Evolutionary conservation across 1,140 invertebrate genomes (phyloP).

Genomic region (Ceratosolen fusciceps): DNA sequence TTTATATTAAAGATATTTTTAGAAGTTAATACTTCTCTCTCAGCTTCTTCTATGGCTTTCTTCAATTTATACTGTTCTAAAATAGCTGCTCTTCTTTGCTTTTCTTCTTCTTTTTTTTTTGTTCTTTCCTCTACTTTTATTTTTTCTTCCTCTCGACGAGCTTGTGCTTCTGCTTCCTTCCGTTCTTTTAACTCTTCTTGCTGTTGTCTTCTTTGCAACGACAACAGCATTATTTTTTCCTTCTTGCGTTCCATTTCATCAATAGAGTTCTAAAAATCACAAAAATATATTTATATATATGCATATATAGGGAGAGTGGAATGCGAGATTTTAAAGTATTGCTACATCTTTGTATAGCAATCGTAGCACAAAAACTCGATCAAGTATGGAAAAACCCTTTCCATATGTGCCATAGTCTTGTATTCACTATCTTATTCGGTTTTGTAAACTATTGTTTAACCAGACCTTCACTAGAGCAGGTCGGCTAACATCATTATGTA

Average conservation of each 20-base stretch:
- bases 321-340: too few species aligned
- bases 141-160: constrained; percentile 83
- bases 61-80: constrained; percentile 95
- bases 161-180: constrained; percentile 88
- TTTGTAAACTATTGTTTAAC: too few species aligned
- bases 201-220: constrained; percentile 87
- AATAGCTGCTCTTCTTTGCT: constrained; percentile 86
- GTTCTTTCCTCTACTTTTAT: constrained; percentile 87
- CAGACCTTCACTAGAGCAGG: too few species aligned
- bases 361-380: too few species aligned
- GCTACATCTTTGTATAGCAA: too few species aligned
- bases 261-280: constrained; percentile 77
- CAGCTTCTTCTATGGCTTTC: constrained; percentile 93
- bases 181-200: constrained; percentile 88
- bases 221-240: constrained; percentile 88
- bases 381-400: too few species aligned
- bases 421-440: too few species aligned
- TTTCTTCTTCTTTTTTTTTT: constrained; percentile 92
- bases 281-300: not conserved
- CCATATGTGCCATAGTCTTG: too few species aligned
- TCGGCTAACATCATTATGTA: too few species aligned
- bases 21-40: constrained; percentile 87
- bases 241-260: constrained; percentile 93
- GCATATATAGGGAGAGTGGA: too few species aligned
- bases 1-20: too few species aligned